Base-by-base conservation (phyloP, 2,113 vertebrate genomes). In the Percopsis transmontana region DNA sequence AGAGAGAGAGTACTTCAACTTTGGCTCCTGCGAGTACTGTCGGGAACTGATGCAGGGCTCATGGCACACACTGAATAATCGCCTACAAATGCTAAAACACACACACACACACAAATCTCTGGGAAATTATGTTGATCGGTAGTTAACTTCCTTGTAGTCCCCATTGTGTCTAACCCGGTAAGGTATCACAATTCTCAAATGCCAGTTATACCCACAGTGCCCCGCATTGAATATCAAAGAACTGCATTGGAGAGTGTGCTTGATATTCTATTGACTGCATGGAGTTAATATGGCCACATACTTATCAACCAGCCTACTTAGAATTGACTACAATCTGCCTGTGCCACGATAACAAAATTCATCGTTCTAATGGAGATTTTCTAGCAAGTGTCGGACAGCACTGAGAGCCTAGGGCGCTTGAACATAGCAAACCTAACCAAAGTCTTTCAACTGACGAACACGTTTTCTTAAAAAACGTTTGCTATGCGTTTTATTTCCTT, bases 61-160 rank as follows among this genome's bases (percentile, higher is more conserved):
- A 4, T 42, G 50, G 14, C 39, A 59, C 39, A 33, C 19, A 40
- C 7, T 55, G 14, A 24, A 21, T 33, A 20, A 58, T 62, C 15
- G 38, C 15, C 33, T 18, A 20, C 10, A 24, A 3, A 40, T 18
- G 15, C 33, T 14, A 16, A 58, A 27, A 58, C 38, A 58, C 55
- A 44, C 57, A 44, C 57, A 58, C 56, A 41, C 56, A 59, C 57
- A 59, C 57, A 59, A 39, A 42, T 48, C 45, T 48, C n/a, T 4
- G 15, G 45, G n/a, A 48, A 48, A n/a, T 18, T 14, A 48, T 15
- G 45, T n/a, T 16, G 45, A 7, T 14, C 15, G 15, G 15, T 7
- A 15, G n/a, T n/a, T n/a, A 14, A 14, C 10, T 12, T 44, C 42
- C 11, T 40, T 40, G 39, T 12, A 44, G 15, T 1, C 42, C 14